Evolutionary conservation across 1,140 invertebrate species (phyloP).

Genomic region (Hyles vespertilio): DNA sequence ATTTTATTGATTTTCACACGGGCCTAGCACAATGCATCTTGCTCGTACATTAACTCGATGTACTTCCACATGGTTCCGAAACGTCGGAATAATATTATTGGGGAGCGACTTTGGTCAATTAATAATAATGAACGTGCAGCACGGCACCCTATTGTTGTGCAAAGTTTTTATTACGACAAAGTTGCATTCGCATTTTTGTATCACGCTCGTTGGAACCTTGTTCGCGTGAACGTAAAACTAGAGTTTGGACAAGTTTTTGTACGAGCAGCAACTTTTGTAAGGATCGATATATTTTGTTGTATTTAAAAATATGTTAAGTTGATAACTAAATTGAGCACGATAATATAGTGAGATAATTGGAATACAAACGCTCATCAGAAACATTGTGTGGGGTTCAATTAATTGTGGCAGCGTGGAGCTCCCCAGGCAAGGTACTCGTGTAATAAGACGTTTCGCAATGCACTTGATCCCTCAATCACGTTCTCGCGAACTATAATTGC

Average conservation of each 20-base stretch:
- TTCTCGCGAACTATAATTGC: conserved; percentile 52
- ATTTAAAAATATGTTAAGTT: too few species aligned
- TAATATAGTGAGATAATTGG: too few species aligned
- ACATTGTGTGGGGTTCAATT: too few species aligned
- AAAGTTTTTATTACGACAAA: conserved; percentile 63
- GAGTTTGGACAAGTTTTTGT: conserved; percentile 4
- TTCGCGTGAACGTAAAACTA: conserved; percentile 16
- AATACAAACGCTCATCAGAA: too few species aligned
- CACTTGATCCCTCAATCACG: conserved; percentile 34
- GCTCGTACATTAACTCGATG: conserved; percentile 29
- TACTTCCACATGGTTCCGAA: conserved; percentile 53
- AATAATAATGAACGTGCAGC: conserved; percentile 58
- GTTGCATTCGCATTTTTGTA: conserved; percentile 42
- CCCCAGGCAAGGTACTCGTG: conserved; percentile 35
- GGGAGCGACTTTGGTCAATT: conserved; percentile 58
- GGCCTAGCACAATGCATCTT: conserved; percentile 46
- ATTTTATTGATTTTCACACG: conserved; percentile 74
- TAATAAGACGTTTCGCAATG: conserved; percentile 29
- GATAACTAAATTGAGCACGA: too few species aligned
- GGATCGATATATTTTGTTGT: too few species aligned
- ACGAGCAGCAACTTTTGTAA: too few species aligned
- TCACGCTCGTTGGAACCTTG: conserved; percentile 48
- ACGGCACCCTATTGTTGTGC: conserved; percentile 48
- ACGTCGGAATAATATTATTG: conserved; percentile 42
- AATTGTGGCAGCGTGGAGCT: too few species aligned